Conservation (phyloP, 1,140 invertebrate species). For the Drosophila sechellia region DNA sequence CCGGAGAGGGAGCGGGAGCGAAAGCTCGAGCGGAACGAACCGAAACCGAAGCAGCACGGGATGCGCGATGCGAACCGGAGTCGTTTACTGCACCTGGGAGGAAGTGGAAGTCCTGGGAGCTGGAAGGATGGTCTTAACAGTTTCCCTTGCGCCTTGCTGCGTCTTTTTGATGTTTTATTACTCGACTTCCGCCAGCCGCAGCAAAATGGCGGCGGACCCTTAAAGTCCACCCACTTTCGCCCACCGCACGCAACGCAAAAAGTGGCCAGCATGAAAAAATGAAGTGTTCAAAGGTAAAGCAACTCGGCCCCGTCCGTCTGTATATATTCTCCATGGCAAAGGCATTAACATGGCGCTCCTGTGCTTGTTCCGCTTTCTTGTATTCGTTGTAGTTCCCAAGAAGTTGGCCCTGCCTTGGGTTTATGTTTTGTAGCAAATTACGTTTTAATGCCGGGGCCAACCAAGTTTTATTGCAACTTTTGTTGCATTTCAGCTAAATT, state of each 20-base stretch:
- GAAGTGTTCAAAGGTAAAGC: slow-evolving; percentile 58
- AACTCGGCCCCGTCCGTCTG: slow-evolving; percentile 16
- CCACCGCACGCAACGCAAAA: slow-evolving; percentile 33
- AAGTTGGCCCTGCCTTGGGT: slow-evolving; percentile 31
- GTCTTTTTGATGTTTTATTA: slow-evolving; percentile 80
- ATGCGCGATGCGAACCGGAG: slow-evolving; percentile 1
- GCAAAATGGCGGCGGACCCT: slow-evolving; percentile 25
- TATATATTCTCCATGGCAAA: slow-evolving; percentile 28
- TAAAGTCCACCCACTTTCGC: slow-evolving; percentile 3
- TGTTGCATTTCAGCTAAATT: slow-evolving; percentile 76
- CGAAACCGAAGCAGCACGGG: slow-evolving; percentile 7
- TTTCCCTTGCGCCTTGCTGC: slow-evolving; percentile 63
- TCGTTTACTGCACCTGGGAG: slow-evolving; percentile 45
- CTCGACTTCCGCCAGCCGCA: slow-evolving; percentile 83
- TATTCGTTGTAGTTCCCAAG: slow-evolving; percentile 36
- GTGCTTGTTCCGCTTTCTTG: slow-evolving; percentile 9
- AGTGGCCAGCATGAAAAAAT: slow-evolving; percentile 13
- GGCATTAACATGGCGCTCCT: slow-evolving; percentile 48
- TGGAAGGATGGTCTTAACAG: slow-evolving; percentile 53
- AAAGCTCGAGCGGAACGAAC: neutral
- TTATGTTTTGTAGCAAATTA: slow-evolving; percentile 66
- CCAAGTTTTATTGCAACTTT: slow-evolving; percentile 75
- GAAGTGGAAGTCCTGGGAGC: slow-evolving; percentile 8
- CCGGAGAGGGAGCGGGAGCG: slow-evolving; percentile 1
- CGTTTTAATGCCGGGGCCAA: slow-evolving; percentile 69